A percentile compares a stretch with the other conserved stretches of the same genome.
These are phyloP conservation scores for Characodon lateralis DNA, from an alignment of 2,797 vertebrate genomes.

Conservation along the genomic window DNA sequence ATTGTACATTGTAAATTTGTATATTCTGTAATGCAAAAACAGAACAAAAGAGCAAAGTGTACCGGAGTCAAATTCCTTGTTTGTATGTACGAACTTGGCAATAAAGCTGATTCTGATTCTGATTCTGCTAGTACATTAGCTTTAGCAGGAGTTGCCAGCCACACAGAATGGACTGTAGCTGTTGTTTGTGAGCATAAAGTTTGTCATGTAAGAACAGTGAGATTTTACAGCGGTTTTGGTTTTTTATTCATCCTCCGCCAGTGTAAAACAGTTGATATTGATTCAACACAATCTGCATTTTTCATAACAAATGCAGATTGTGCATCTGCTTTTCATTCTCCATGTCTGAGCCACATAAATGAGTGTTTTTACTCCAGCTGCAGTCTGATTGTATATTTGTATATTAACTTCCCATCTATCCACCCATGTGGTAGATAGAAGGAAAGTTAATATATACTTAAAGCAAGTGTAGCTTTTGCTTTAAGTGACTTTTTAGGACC, in stretches of 20 bases:
- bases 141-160: background rate
- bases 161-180: background rate
- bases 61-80: too few species aligned
- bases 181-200: slow-evolving; percentile 1
- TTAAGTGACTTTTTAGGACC: background rate
- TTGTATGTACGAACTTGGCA: too few species aligned
- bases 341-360: background rate
- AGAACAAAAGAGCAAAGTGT: too few species aligned
- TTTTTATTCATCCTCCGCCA: background rate
- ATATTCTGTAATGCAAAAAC: too few species aligned
- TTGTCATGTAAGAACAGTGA: background rate
- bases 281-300: too few species aligned
- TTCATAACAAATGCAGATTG: too few species aligned
- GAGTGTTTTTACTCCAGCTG: background rate
- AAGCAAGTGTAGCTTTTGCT: background rate
- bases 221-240: background rate
- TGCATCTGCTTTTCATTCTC: background rate
- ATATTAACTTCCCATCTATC: too few species aligned
- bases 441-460: background rate
- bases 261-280: background rate
- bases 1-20: too few species aligned
- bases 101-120: too few species aligned
- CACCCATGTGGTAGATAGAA: too few species aligned
- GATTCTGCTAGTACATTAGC: too few species aligned
- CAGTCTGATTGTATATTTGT: too few species aligned